Conservation (phyloP, 2,888 invertebrate species). For the Phengaris arion region DNA sequence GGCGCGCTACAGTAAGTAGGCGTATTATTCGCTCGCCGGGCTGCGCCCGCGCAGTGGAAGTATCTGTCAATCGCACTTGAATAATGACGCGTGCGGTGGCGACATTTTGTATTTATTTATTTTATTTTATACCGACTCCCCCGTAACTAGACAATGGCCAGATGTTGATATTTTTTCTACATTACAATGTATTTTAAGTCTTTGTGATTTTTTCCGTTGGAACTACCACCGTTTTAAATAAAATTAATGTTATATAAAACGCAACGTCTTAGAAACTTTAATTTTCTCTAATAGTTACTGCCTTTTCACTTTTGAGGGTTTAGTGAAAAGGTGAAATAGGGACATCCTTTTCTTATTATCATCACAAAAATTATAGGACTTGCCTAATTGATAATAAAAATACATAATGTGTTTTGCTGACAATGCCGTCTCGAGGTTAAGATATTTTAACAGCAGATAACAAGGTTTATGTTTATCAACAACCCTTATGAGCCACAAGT, state of each 20-base stretch:
- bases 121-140: conserved; percentile 64
- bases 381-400: too few species aligned
- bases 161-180: conserved; percentile 75
- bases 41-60: conserved; percentile 57
- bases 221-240: conserved; percentile 20
- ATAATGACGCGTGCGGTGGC: conserved; percentile 78
- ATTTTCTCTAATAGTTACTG: neutral
- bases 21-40: conserved; percentile 67
- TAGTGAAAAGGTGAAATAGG: neutral
- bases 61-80: conserved; percentile 76
- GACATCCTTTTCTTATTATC: neutral
- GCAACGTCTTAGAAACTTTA: neutral
- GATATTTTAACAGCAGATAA: too few species aligned
- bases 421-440: too few species aligned
- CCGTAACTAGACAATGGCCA: conserved; percentile 73
- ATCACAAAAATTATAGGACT: too few species aligned
- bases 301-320: neutral
- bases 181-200: conserved; percentile 71
- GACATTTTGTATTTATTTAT: conserved; percentile 74
- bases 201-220: conserved; percentile 27
- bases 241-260: conserved; percentile 11
- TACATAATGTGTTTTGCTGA: too few species aligned
- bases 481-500: too few species aligned
- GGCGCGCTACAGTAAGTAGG: conserved; percentile 61
- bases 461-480: too few species aligned